Evolutionary conservation across 2,113 vertebrate species (phyloP).

Genomic region (Mohoua ochrocephala): DNA sequence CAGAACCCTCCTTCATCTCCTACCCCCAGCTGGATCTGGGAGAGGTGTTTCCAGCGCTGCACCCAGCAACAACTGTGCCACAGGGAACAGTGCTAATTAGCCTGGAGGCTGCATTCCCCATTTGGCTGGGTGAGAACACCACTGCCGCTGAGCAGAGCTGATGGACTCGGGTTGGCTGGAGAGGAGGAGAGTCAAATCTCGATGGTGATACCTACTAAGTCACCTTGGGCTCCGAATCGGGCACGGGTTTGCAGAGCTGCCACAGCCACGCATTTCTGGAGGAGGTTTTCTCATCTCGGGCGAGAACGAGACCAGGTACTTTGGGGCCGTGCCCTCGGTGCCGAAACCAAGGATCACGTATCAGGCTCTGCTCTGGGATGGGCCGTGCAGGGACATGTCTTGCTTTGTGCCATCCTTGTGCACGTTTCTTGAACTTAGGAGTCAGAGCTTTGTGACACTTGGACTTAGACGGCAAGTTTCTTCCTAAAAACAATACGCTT

Average conservation of each 20-base stretch:
- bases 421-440: neutral
- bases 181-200: neutral
- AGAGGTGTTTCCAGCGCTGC: neutral
- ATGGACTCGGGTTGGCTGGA: neutral
- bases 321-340: neutral
- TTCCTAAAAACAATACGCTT: neutral
- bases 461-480: neutral
- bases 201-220: neutral
- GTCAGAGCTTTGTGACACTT: neutral
- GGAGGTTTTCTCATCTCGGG: neutral
- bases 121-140: neutral
- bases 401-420: neutral
- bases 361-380: neutral
- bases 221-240: neutral
- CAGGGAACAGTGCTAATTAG: neutral
- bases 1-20: neutral
- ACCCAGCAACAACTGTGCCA: neutral
- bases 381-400: accelerated
- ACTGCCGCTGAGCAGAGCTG: neutral
- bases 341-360: neutral
- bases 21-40: neutral
- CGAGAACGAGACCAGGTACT: neutral
- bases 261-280: neutral
- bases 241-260: neutral
- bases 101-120: neutral